Evolutionary conservation across 1,140 invertebrate species (phyloP).

Genomic region (Protaetia brevitarsis): DNA sequence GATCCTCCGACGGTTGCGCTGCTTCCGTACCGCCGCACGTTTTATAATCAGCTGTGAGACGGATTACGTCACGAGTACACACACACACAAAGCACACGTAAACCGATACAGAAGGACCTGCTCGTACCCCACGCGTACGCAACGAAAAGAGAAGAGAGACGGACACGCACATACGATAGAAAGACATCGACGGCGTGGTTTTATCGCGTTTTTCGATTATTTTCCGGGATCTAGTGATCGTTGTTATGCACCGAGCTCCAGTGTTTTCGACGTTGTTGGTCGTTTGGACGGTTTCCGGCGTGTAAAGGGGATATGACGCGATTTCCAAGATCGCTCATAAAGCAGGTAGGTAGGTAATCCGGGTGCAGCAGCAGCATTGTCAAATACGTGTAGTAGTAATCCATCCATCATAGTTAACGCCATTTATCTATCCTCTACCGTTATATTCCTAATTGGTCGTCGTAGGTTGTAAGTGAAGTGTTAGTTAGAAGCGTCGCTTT

Average conservation of each 20-base stretch:
- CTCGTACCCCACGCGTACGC: neutral
- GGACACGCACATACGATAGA: neutral
- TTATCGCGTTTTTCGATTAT: neutral
- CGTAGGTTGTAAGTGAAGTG: too few species aligned
- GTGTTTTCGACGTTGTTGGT: neutral
- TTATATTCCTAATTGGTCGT: too few species aligned
- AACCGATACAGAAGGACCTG: neutral
- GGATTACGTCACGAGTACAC: neutral
- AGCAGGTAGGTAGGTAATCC: neutral
- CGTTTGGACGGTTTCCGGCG: neutral
- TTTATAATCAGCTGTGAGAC: constrained; percentile 16
- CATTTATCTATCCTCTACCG: too few species aligned
- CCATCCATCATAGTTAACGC: too few species aligned
- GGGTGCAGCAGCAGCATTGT: too few species aligned
- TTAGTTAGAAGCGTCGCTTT: too few species aligned
- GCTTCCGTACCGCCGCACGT: constrained; percentile 6
- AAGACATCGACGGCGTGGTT: neutral
- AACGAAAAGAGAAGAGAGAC: too few species aligned
- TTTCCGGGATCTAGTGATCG: neutral
- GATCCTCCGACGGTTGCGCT: too few species aligned
- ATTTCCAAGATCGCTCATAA: neutral
- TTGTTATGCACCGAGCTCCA: neutral
- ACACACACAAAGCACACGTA: neutral
- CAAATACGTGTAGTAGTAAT: too few species aligned
- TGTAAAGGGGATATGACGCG: neutral